A percentile compares a stretch with the other conserved stretches of the same genome.
Conservation (phyloP, 2,797 vertebrate genomes). For the Crypturellus tataupa region DNA sequence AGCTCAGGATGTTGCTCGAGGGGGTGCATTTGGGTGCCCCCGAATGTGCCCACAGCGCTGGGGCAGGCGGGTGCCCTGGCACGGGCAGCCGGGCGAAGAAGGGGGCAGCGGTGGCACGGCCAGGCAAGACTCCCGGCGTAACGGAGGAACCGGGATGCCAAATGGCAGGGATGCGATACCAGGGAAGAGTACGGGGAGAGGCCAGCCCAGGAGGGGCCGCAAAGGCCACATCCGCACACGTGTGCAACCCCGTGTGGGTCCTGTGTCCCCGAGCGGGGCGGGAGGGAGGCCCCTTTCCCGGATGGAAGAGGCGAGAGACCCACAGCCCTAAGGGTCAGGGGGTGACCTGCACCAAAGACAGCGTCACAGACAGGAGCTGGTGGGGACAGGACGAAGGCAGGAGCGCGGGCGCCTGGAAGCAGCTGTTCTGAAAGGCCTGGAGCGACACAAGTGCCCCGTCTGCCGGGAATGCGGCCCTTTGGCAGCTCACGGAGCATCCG, state of each 20-base stretch:
- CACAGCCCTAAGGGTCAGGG: not conserved
- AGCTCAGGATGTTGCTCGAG: not conserved
- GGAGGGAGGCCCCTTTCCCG: too few species aligned
- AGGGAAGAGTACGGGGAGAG: not conserved
- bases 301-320: not conserved
- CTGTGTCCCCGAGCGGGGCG: not conserved
- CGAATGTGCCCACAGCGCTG: not conserved
- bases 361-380: not conserved
- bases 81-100: not conserved
- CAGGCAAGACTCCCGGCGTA: not conserved
- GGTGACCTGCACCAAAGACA: not conserved
- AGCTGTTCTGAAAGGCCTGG: constrained; percentile 63
- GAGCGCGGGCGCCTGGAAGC: not conserved
- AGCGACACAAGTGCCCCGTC: not conserved
- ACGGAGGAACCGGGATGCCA: not conserved
- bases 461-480: not conserved
- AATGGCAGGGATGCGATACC: not conserved
- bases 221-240: not conserved
- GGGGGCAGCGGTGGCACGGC: not conserved
- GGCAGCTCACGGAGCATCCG: not conserved
- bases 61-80: not conserved
- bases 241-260: not conserved
- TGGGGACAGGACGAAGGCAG: not conserved
- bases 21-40: not conserved
- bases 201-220: not conserved